Evolutionary conservation across 2,113 vertebrate genomes (phyloP).

Genomic region (Shinisaurus crocodilurus): DNA sequence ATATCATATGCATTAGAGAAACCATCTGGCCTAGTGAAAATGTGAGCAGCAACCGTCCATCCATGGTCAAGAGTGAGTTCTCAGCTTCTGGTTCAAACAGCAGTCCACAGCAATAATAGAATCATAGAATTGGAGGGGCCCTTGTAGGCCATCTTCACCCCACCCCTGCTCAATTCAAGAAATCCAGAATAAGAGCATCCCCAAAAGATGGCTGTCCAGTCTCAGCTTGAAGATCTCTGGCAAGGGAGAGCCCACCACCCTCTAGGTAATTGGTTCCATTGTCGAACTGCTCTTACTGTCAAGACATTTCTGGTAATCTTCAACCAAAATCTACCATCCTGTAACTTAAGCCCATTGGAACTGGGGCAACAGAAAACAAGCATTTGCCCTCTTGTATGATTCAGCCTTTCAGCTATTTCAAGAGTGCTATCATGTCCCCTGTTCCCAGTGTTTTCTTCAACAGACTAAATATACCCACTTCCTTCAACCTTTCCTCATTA

Average conservation of each 20-base stretch:
- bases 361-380: too few relatives aligned
- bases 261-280: not conserved
- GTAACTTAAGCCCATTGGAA: not conserved
- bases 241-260: not conserved
- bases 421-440: too few relatives aligned
- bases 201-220: not conserved
- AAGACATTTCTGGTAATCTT: not conserved
- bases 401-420: too few relatives aligned
- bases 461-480: not conserved
- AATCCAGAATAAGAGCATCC: not conserved
- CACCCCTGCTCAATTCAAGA: not conserved
- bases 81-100: not conserved
- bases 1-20: not conserved
- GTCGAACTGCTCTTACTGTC: not conserved
- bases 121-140: not conserved
- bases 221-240: not conserved
- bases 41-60: not conserved
- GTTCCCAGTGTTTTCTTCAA: not conserved
- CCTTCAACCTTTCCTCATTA: not conserved
- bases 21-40: rapidly evolving
- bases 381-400: too few relatives aligned
- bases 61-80: too few relatives aligned
- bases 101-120: not conserved
- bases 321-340: not conserved
- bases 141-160: not conserved